These are phyloP conservation scores for Ceratosolen fusciceps DNA, from an alignment of 1,140 invertebrate genomes.

Conservation along the genomic window DNA sequence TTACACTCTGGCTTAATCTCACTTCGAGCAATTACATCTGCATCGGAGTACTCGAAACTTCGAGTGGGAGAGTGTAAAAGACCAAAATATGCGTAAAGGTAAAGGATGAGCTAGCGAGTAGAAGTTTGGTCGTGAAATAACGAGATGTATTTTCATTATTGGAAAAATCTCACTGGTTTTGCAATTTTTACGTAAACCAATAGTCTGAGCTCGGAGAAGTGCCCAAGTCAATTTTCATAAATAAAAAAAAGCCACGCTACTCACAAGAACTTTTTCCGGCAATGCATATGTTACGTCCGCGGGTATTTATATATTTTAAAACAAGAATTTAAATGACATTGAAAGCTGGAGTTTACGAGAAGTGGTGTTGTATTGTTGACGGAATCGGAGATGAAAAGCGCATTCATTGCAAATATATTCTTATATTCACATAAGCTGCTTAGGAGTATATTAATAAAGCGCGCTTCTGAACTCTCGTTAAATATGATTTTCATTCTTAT, in stretches of 20 bases:
- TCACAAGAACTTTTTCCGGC: too few relatives aligned
- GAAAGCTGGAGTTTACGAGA: too few relatives aligned
- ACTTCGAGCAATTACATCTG: background rate
- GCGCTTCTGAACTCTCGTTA: background rate
- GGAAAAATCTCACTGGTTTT: conserved; percentile 18
- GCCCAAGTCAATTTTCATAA: too few relatives aligned
- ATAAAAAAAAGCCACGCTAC: too few relatives aligned
- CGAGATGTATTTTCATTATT: conserved; percentile 7
- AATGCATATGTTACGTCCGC: too few relatives aligned
- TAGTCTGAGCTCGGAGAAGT: too few relatives aligned
- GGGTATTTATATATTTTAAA: too few relatives aligned
- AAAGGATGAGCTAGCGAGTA: too few relatives aligned
- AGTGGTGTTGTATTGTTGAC: background rate
- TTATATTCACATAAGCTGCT: background rate
- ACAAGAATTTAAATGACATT: too few relatives aligned
- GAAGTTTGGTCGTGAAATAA: background rate
- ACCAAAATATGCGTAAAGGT: too few relatives aligned
- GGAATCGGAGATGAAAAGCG: background rate
- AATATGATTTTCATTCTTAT: conserved; percentile 39
- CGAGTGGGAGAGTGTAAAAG: background rate
- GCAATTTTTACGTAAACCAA: background rate
- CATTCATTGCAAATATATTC: conserved; percentile 18
- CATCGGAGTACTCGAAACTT: background rate
- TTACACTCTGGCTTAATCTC: background rate
- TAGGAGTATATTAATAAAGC: conserved; percentile 26